These are phyloP conservation scores for Thelaira solivaga DNA, from an alignment of 2,888 invertebrate genomes.

Conservation along the genomic window DNA sequence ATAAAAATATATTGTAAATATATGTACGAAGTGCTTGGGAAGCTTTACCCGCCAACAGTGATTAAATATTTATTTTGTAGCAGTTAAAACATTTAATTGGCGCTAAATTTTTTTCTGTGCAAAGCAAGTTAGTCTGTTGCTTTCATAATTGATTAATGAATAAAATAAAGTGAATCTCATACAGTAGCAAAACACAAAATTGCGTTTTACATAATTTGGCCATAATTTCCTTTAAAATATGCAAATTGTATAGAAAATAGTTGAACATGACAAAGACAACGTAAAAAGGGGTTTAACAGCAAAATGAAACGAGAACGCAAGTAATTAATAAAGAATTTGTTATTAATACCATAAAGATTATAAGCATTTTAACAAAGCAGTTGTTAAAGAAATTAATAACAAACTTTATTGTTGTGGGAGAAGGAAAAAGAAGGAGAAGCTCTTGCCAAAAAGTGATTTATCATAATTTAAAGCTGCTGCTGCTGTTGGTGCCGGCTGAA, in stretches of 20 bases:
- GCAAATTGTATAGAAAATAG: slow-evolving; percentile 6
- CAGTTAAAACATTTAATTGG: too few relatives aligned
- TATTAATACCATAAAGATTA: background rate
- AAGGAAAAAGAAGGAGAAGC: background rate
- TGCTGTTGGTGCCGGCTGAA: background rate
- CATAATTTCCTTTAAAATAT: slow-evolving; percentile 9
- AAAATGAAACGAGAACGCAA: background rate
- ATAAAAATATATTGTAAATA: too few relatives aligned
- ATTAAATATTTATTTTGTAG: too few relatives aligned
- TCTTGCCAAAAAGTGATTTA: slow-evolving; percentile 36
- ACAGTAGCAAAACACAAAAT: too few relatives aligned
- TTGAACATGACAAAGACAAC: background rate
- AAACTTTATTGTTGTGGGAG: background rate
- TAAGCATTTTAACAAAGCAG: background rate
- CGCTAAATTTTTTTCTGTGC: too few relatives aligned
- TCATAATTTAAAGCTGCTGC: slow-evolving; percentile 34
- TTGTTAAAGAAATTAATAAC: background rate
- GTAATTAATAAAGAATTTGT: background rate
- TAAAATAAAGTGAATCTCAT: too few relatives aligned
- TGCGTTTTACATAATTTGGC: too few relatives aligned
- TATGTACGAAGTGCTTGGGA: too few relatives aligned
- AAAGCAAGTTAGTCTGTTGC: too few relatives aligned
- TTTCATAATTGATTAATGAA: too few relatives aligned
- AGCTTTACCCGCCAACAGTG: too few relatives aligned
- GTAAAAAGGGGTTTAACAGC: too few relatives aligned